Evolutionary conservation across 2,797 vertebrate species (phyloP).

Genomic region (Garrulus glandarius): DNA sequence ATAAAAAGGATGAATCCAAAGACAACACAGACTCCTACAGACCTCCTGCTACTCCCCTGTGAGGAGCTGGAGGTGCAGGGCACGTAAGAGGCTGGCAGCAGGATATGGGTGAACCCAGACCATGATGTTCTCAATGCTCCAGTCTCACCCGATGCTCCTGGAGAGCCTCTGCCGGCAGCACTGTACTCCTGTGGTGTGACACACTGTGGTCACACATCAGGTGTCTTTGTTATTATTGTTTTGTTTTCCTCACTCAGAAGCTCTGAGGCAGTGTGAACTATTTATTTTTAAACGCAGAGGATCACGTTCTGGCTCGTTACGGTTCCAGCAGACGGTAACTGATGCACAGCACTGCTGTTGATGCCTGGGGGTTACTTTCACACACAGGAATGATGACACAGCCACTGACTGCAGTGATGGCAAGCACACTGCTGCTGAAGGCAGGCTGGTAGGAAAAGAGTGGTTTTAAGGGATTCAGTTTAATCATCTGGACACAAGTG

Average conservation of each 20-base stretch:
- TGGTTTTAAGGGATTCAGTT: neutral
- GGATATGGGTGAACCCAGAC: neutral
- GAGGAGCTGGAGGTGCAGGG: neutral
- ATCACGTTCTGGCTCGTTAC: neutral
- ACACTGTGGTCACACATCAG: fast-evolving
- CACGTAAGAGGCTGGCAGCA: neutral
- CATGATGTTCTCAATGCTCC: fast-evolving
- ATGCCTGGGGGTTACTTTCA: neutral
- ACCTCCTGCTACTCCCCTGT: neutral
- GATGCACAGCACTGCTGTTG: neutral
- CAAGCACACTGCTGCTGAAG: fast-evolving
- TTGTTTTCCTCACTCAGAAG: neutral
- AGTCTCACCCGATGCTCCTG: fast-evolving
- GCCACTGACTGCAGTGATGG: neutral
- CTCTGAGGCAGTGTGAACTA: neutral
- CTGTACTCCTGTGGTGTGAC: neutral
- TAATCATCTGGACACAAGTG: neutral
- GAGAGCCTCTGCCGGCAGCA: neutral
- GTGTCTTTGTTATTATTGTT: neutral
- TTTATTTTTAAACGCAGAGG: neutral
- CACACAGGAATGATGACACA: neutral
- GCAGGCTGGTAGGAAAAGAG: neutral
- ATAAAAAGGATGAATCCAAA: neutral
- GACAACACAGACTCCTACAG: neutral
- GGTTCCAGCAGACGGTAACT: neutral